Base-by-base conservation (phyloP, 2,113 vertebrate species). In the Lepisosteus oculatus region DNA sequence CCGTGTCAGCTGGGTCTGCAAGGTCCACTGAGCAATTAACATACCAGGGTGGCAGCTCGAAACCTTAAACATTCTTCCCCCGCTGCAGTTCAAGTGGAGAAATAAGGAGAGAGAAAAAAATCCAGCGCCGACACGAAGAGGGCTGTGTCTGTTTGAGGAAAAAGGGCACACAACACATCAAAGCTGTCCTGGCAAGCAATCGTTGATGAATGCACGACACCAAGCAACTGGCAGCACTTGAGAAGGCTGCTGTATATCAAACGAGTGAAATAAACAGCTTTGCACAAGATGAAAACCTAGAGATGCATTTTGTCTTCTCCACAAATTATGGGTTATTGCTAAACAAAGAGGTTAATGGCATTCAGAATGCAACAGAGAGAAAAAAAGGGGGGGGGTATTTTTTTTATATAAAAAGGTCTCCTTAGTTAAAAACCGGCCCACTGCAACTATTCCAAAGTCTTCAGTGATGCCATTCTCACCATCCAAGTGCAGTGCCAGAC, bases 121-220 rank as follows among this genome's bases (percentile, higher is more conserved):
- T 9, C 4, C 3, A 65, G 64, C 8, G 9, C 42, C 64, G 9
- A 9, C 8, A 44, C 43, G 9, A 44, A 65, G n/a, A 59, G 57
- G 84, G 78, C 86, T 65, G 76, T 78, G 77, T 78, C 78, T 73
- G 76, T 68, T 70, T 76, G 77, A 79, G 80, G 81, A 80, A 75
- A 71, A 67, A 29, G 87, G 89, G 85, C 81, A 81, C 73, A 81
- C 75, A 79, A 73, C 82, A 78, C 73, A 77, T 75, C 72, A 59
- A 59, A 59, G 57, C 57, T 59, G 57, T n/a, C 9, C 14, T 4
- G 3, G n/a, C 3, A 14, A 29, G 29, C 29, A 29, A 29, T 29
- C 29, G 29, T 29, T 29, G 29, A 29, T 29, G 56, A 59, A 6
- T 59, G 3, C 56, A 59, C 56, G 13, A n/a, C n/a, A 59, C 11